Base-by-base conservation (phyloP, 2,797 vertebrate species). In the Melanotaenia parkinsoni region DNA sequence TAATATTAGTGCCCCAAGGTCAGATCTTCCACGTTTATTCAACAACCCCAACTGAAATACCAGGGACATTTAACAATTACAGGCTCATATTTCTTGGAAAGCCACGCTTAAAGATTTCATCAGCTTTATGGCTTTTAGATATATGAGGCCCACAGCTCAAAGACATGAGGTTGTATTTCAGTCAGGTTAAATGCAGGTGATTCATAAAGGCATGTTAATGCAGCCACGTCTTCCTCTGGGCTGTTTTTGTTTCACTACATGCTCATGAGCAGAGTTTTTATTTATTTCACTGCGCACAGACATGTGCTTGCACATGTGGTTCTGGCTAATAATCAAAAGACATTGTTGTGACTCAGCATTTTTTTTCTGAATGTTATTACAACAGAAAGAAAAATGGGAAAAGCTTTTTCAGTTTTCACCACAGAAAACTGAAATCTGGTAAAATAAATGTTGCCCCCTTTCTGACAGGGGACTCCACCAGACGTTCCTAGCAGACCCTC, bases 1-100 rank as follows among this genome's bases (percentile, higher is more conserved):
- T 63, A 20, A 54, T 77, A 50, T 68, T 58, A 62, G 58, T 37
- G 35, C 73, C 72, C 69, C 10, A 4, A 67, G 71, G 78, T 72
- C 70, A 73, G 50, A 75, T 84, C 69, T 26, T 66, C 54, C 65
- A 62, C 56, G 37, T 70, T 74, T 53, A 35, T 63, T 84, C 62
- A 74, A 26, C 68, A 76, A 32, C 53, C 37, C 38, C 6, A 20
- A 18, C 33, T 79, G 16, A 70, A 72, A 59, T 22, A 72, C 56
- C 57, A 37, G 18, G 9, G 58, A 69, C 14, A 20, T 37, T 24
- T 56, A 40, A 40, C 58, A 68, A 80, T 75, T 70, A 80, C 50
- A 63, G 38, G n/a, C 56, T 81, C 63, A 54, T 56, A 61, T 84
- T 79, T 86, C 71, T 72, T 30, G 56, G 38, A 69, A 59, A 58